Base-by-base conservation (phyloP, 2,888 invertebrate species). In the Mechanitis mazaeus region DNA sequence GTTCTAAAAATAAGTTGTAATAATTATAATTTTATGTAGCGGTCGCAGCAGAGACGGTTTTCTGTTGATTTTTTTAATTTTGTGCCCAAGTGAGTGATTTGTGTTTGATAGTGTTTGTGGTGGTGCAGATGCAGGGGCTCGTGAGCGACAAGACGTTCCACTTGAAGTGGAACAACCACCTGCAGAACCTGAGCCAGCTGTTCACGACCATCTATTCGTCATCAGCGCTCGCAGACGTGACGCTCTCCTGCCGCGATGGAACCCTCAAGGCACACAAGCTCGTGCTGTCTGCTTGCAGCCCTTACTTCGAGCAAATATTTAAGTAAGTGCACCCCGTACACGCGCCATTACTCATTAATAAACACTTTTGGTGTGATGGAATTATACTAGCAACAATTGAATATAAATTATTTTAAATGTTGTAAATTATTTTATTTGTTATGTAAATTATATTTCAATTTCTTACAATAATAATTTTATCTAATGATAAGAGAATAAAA, bases 241-340 rank as follows among this genome's bases (percentile, higher is more conserved):
- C 94, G 69, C 88, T 94, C 73, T 93, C 93, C 74, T 94, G 94
- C 83, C 92, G 92, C 75, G 94, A 93, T 81, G 94, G 94, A 47
- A 92, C 93, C 77, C 87, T 94, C 72, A 92, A 92, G 76, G 94
- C 94, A 54, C 94, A 94, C 80, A 93, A 94, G 78, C 90, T 95
- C 70, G 93, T 95, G 69, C 89, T 95, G 67, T 94, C 94, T 55
- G 94, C 94, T 59, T 94, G 94, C 85, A 94, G 94, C 75, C 93
- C 94, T 58, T 95, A 94, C 80, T 95, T 95, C 83, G 94, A 94
- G 78, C 92, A 93, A 71, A 93, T 95, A 71, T 94, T 94, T 86
- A 92, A 92, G 90, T 90, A 70, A 83, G 82, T 78, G 55, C 42
- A 57, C 28, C 50, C 50, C 50, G 31, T 3, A n/a, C 50, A 28